phyloP scores from a whole-genome alignment of 2,113 vertebrate species.

The Etheostoma cragini region DNA sequence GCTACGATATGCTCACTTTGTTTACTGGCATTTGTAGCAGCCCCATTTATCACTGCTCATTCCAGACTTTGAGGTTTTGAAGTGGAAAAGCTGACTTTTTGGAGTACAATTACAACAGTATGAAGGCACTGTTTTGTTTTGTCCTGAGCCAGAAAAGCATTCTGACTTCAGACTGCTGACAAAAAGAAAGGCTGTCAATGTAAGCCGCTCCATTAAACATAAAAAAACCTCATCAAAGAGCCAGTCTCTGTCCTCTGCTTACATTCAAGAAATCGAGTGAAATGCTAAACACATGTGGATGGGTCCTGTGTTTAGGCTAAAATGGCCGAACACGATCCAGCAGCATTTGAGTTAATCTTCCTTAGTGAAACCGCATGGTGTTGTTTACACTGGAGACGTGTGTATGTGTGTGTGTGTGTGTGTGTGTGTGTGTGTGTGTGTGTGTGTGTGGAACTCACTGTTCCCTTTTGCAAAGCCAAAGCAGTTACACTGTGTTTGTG shows the following conservation, averaged over 20 bases:
- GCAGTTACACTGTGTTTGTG: constrained; percentile 69
- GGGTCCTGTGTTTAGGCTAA: constrained; percentile 72
- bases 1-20: constrained; percentile 23
- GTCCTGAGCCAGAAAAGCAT: constrained; percentile 60
- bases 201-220: constrained; percentile 64
- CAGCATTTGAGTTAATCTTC: constrained; percentile 76
- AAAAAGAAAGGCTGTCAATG: constrained; percentile 67
- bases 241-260: constrained; percentile 73
- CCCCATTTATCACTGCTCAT: constrained; percentile 29
- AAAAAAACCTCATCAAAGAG: constrained; percentile 73
- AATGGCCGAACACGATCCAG: constrained; percentile 73
- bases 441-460: constrained; percentile 62
- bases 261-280: constrained; percentile 65
- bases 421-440: constrained; percentile 19
- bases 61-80: constrained; percentile 47
- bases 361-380: constrained; percentile 76
- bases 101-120: constrained; percentile 45
- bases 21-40: constrained; percentile 44
- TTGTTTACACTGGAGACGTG: constrained; percentile 77
- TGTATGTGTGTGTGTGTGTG: constrained; percentile 37
- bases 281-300: constrained; percentile 79
- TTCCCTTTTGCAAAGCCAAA: constrained; percentile 68
- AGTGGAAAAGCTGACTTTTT: constrained; percentile 34
- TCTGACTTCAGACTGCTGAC: constrained; percentile 72
- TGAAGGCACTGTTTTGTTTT: constrained; percentile 61